These are phyloP conservation scores for Beroe forskalii DNA, from an alignment of 37 sponge, comb jelly and placozoan genomes.

Conservation along the genomic window DNA sequence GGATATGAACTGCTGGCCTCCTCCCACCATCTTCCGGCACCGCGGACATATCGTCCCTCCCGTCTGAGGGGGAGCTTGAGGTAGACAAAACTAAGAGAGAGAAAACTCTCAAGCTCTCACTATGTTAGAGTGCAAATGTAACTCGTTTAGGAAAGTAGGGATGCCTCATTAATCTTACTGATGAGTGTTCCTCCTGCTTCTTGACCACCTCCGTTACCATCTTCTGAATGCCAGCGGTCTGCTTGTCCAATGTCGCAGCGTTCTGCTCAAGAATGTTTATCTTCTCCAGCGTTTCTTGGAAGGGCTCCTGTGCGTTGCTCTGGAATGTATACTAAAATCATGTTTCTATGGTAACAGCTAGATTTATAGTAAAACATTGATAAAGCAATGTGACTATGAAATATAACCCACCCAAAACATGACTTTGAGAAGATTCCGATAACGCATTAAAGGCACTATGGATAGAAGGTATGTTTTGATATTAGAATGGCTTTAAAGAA, in stretches of 20 bases:
- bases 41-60: conserved; percentile 31
- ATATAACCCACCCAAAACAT: no score
- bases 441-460: no score
- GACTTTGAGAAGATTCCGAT: no score
- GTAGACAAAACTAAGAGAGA: background rate
- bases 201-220: conserved; percentile 51
- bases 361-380: no score
- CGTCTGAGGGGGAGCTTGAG: background rate
- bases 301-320: background rate
- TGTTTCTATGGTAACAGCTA: no score
- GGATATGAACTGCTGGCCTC: conserved; percentile 47
- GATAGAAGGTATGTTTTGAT: no score
- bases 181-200: conserved; percentile 23
- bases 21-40: conserved; percentile 34
- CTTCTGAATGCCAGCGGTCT: conserved; percentile 30
- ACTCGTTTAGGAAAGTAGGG: no score
- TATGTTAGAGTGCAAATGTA: no score
- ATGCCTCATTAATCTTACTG: background rate
- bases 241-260: background rate
- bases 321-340: no score
- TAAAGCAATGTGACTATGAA: no score
- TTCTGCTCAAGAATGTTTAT: conserved; percentile 49
- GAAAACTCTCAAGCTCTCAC: no score
- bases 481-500: no score
- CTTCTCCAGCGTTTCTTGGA: conserved; percentile 39